phyloP scores from a whole-genome alignment of 2,797 vertebrate species.

The Schizopygopsis malacanthus region DNA sequence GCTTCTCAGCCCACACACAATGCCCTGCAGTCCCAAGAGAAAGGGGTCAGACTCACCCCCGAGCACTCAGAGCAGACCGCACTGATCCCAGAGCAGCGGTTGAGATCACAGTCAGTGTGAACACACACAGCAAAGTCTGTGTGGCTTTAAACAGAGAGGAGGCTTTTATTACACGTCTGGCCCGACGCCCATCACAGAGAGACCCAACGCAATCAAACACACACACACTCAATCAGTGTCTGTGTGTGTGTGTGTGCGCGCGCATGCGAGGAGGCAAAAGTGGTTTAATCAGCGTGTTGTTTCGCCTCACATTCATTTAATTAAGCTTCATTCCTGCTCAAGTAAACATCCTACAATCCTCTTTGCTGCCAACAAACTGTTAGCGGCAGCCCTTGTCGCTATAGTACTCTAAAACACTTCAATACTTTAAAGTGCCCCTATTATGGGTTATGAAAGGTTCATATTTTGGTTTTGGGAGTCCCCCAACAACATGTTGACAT shows the following conservation, averaged over 20 bases:
- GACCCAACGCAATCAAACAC: conserved; percentile 51
- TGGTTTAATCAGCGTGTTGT: conserved; percentile 74
- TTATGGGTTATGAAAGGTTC: no score
- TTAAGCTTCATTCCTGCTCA: conserved; percentile 65
- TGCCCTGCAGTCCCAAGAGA: conserved; percentile 57
- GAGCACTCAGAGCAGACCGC: conserved; percentile 36
- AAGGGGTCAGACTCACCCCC: background rate
- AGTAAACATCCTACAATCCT: conserved; percentile 2
- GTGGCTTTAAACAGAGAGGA: conserved; percentile 27
- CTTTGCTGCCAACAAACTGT: conserved; percentile 23
- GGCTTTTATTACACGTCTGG: conserved; percentile 28
- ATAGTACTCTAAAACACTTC: background rate
- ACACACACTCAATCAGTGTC: background rate
- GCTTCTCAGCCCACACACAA: conserved; percentile 72
- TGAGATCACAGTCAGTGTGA: background rate
- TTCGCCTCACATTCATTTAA: conserved; percentile 68
- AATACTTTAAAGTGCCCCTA: background rate
- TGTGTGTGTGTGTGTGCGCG: background rate
- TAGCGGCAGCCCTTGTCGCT: background rate
- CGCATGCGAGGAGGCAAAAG: conserved; percentile 63
- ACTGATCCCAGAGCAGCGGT: conserved; percentile 7
- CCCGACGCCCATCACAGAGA: conserved; percentile 21
- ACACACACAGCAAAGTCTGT: background rate
- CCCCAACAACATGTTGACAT: no score
- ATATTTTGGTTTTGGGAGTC: no score